phyloP scores from a whole-genome alignment of 1,140 invertebrate genomes.

The Polyergus mexicanus region DNA sequence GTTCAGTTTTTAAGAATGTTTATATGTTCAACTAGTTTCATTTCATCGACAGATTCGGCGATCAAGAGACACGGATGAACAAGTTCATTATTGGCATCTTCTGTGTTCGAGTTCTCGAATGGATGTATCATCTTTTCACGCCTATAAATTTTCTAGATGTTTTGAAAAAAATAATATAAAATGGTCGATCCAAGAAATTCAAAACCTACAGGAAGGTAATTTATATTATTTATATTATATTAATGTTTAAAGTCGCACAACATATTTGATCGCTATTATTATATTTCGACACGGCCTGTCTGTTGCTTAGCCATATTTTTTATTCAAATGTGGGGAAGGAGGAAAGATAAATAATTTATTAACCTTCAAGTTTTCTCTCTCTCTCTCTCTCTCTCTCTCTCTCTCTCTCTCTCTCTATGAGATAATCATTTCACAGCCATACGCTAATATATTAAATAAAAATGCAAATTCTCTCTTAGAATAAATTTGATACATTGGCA shows the following conservation, averaged over 20 bases:
- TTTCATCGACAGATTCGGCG: too few relatives aligned
- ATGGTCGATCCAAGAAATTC: background rate
- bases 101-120: too few relatives aligned
- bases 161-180: background rate
- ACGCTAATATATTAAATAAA: background rate
- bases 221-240: background rate
- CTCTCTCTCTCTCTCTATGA: background rate
- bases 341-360: background rate
- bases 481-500: background rate
- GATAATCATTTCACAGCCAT: background rate
- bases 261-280: too few relatives aligned
- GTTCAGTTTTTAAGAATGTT: too few relatives aligned
- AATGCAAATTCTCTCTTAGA: background rate
- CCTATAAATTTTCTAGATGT: background rate
- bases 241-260: background rate
- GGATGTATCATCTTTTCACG: background rate
- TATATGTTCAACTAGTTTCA: too few relatives aligned
- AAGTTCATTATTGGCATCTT: too few relatives aligned
- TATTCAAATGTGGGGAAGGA: background rate
- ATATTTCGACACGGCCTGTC: too few relatives aligned
- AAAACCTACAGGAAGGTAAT: background rate
- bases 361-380: background rate
- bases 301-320: too few relatives aligned
- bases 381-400: too few relatives aligned
- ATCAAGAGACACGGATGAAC: too few relatives aligned